These are phyloP conservation scores for Cephalopholis sonnerati DNA, from an alignment of 2,113 vertebrate species.

Conservation along the genomic window DNA sequence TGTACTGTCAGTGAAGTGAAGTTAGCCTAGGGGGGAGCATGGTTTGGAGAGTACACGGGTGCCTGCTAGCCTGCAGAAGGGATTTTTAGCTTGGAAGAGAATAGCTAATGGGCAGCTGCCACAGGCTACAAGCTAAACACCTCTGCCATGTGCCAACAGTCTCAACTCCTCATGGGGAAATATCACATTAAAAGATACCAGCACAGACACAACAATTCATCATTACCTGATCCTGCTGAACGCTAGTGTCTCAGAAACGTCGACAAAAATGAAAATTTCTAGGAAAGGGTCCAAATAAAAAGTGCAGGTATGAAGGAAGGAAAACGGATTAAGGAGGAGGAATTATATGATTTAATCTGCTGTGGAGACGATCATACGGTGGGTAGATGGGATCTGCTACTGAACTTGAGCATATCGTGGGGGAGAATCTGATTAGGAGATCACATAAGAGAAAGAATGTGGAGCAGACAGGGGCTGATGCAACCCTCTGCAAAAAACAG, in stretches of 20 bases:
- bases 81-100: conserved; percentile 63
- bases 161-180: neutral
- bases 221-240: neutral
- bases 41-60: conserved; percentile 18
- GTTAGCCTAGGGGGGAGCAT: conserved; percentile 16
- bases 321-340: neutral
- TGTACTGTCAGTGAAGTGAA: conserved; percentile 15
- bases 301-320: neutral
- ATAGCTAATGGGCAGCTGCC: conserved; percentile 57
- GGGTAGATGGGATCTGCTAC: conserved; percentile 30
- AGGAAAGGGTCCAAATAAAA: neutral
- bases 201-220: neutral
- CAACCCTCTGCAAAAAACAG: conserved; percentile 65
- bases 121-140: conserved; percentile 45
- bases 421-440: conserved; percentile 56
- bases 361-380: neutral
- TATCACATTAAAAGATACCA: conserved; percentile 7
- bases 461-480: conserved; percentile 67
- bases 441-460: conserved; percentile 48
- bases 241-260: neutral
- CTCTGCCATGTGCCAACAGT: conserved; percentile 31
- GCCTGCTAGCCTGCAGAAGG: conserved; percentile 32
- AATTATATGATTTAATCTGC: conserved; percentile 29
- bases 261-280: neutral
- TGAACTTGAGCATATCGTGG: conserved; percentile 44